These are phyloP conservation scores for Grantiella picta DNA, from an alignment of 2,113 vertebrate genomes.

Conservation along the genomic window DNA sequence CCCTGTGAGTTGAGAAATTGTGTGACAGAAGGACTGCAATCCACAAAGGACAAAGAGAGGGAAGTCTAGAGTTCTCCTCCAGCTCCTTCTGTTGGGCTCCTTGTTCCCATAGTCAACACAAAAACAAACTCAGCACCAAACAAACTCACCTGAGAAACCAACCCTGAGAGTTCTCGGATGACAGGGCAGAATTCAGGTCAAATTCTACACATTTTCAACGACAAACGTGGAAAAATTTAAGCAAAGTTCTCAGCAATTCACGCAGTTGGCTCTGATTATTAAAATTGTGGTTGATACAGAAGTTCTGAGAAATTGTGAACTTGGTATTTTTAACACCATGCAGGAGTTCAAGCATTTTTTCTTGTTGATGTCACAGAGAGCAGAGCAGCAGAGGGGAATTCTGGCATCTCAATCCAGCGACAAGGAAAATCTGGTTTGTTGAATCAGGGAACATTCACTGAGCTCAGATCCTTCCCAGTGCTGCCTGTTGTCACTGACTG, in stretches of 20 bases:
- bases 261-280: neutral
- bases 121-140: neutral
- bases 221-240: neutral
- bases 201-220: neutral
- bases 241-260: neutral
- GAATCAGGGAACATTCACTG: neutral
- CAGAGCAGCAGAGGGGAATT: neutral
- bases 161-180: neutral
- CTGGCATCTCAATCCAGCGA: neutral
- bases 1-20: constrained; percentile 11
- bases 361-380: neutral
- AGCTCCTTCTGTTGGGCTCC: neutral
- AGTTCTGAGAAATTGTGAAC: neutral
- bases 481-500: neutral
- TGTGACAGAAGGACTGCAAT: neutral
- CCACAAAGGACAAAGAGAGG: constrained; percentile 23
- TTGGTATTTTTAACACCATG: neutral
- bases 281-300: neutral
- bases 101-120: neutral
- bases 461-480: neutral
- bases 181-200: neutral
- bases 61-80: neutral
- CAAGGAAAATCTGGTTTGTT: neutral
- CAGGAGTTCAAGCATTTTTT: neutral
- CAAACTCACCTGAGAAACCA: constrained; percentile 16